These are phyloP conservation scores for Chionis minor DNA, from an alignment of 2,113 vertebrate genomes.

Conservation along the genomic window DNA sequence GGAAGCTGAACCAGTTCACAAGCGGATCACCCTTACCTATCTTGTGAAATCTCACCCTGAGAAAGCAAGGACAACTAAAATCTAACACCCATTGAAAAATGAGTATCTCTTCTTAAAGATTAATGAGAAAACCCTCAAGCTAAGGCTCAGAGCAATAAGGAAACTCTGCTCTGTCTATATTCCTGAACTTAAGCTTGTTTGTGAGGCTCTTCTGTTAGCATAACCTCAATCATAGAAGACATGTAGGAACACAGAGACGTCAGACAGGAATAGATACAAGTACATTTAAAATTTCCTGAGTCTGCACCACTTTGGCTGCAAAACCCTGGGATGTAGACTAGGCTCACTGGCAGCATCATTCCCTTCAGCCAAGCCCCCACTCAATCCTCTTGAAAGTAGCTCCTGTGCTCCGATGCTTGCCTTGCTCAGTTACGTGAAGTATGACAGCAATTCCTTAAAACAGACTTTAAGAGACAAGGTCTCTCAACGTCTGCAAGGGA, in stretches of 20 bases:
- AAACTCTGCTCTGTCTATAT: neutral
- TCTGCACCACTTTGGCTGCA: neutral
- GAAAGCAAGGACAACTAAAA: neutral
- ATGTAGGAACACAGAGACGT: rapidly evolving
- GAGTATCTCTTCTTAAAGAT: neutral
- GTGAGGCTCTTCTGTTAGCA: neutral
- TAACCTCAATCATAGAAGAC: neutral
- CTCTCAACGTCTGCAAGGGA: neutral
- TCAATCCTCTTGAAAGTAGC: neutral
- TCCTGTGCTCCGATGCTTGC: rapidly evolving
- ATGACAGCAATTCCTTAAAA: neutral
- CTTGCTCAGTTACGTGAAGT: neutral
- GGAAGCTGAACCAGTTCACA: neutral
- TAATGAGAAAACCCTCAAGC: neutral
- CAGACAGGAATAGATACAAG: neutral
- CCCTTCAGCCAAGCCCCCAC: neutral
- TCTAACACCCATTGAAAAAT: neutral
- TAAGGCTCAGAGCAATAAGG: neutral
- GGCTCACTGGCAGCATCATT: neutral
- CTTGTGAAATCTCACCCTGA: neutral
- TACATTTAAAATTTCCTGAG: neutral
- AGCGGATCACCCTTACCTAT: neutral
- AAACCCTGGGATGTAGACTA: neutral
- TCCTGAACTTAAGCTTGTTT: neutral
- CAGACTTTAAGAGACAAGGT: neutral